Conservation (phyloP, 2,888 invertebrate genomes). For the Blera fallax region DNA sequence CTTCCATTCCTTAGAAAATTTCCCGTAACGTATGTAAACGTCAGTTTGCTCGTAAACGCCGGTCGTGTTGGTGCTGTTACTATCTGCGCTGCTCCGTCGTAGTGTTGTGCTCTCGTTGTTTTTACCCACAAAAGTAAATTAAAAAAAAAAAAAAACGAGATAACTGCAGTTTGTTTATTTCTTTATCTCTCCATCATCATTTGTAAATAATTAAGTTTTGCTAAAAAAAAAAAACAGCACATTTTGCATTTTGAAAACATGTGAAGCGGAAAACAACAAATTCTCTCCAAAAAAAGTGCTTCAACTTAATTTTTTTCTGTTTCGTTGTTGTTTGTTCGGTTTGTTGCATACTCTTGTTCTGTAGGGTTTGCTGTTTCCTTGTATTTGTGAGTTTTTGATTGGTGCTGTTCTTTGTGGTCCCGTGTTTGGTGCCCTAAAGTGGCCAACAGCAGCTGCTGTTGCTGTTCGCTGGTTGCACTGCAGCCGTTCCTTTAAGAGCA, state of each 20-base stretch:
- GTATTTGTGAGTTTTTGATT: constrained; percentile 12
- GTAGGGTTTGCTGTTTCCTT: neutral
- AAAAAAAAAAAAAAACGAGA: constrained; percentile 18
- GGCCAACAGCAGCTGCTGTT: constrained; percentile 52
- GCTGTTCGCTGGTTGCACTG: constrained; percentile 1
- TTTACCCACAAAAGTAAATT: constrained; percentile 1
- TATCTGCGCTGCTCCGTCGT: constrained; percentile 15
- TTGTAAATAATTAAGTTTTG: neutral
- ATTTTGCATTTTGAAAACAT: neutral
- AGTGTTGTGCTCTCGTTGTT: constrained; percentile 36
- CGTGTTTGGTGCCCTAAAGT: constrained; percentile 35
- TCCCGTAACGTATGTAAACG: constrained; percentile 64
- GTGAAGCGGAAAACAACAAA: constrained; percentile 8
- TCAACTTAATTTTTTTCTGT: neutral
- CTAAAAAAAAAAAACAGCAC: neutral
- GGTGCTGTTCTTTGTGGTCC: constrained; percentile 3
- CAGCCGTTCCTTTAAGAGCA: neutral
- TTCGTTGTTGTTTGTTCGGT: neutral
- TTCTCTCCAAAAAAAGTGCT: neutral
- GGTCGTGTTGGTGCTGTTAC: constrained; percentile 66
- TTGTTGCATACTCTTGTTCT: constrained; percentile 1
- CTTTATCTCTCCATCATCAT: constrained; percentile 3
- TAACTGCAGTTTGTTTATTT: constrained; percentile 53
- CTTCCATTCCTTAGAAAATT: constrained; percentile 42
- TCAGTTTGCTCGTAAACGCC: constrained; percentile 69